phyloP scores from a whole-genome alignment of 2,888 invertebrate species.

The Muschampia plurimacula region DNA sequence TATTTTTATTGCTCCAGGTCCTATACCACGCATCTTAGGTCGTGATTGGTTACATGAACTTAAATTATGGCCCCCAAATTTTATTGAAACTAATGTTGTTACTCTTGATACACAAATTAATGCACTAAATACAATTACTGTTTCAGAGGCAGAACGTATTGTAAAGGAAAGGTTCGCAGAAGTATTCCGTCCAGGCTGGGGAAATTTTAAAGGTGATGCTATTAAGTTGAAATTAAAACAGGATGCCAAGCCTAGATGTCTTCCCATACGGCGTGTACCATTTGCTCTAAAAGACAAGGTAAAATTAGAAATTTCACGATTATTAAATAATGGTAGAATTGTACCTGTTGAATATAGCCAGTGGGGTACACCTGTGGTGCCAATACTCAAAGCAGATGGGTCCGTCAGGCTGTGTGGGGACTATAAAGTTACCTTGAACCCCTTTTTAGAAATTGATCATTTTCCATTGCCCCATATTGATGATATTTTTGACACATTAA shows the following conservation, averaged over 20 bases:
- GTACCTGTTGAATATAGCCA: background rate
- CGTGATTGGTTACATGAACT: too few relatives aligned
- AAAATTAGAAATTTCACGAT: constrained; percentile 19
- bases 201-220: constrained; percentile 19
- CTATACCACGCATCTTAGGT: too few relatives aligned
- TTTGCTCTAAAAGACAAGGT: constrained; percentile 18
- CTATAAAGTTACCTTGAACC: constrained; percentile 45
- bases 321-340: background rate
- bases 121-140: too few relatives aligned
- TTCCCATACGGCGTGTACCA: constrained; percentile 9
- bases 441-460: constrained; percentile 31
- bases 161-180: constrained; percentile 34
- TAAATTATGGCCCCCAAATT: too few relatives aligned
- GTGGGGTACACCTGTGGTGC: constrained; percentile 7
- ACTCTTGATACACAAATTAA: too few relatives aligned
- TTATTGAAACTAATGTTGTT: too few relatives aligned
- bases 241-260: constrained; percentile 18
- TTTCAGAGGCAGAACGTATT: too few relatives aligned
- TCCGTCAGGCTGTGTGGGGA: constrained; percentile 44
- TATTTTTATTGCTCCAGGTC: too few relatives aligned
- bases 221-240: constrained; percentile 30
- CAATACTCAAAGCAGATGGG: constrained; percentile 5
- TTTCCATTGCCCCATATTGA: too few relatives aligned
- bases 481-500: too few relatives aligned
- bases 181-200: constrained; percentile 41